Base-by-base conservation (phyloP, 2,113 vertebrate species). In the Dasypus novemcinctus region DNA sequence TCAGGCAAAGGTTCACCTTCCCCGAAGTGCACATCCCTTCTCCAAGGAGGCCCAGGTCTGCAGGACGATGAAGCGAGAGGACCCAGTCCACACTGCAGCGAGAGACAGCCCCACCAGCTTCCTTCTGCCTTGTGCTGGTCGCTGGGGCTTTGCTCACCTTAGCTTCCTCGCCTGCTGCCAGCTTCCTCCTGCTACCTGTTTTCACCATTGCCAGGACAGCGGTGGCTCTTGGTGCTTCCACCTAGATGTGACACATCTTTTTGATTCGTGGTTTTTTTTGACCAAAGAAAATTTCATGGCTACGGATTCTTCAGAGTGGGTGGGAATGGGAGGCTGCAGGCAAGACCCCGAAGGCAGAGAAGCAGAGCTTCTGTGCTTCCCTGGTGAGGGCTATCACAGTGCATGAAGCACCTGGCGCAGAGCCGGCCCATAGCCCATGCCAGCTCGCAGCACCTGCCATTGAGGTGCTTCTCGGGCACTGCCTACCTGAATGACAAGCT, bases 351-450 rank as follows among this genome's bases (percentile, higher is more conserved):
- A 71, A 41, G 21, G 25, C 38, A 59, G n/a, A 75, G 68, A 41
- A 85, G 20, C 31, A 49, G 43, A 59, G 1, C 17, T 21, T 57
- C 13, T 1, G 5, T 43, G 12, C 2, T 10, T 27, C 18, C 8
- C 2, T 74, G 8, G 0, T 7, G 3, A 86, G 63, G 20, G 23
- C 6, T 20, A 7, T 12, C 15, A 13, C 0, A 25, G 41, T 8
- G 25, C 4, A 0, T 25, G 15, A 27, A 43, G n/a, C 29, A 1
- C 31, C 25, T 2, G 36, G 6, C 4, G 2, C 4, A 7, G 3
- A 33, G 14, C 21, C 41, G 54, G 63, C 38, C 61, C 7, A 0
- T 18, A 11, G 43, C 18, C 7, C 27, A 14, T 33, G 64, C 29
- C 61, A 15, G 10, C 5, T 7, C 31, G 7, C 1, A 7, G 4